Conservation (phyloP, 2,888 invertebrate genomes). For the Drosophila ustulata region DNA sequence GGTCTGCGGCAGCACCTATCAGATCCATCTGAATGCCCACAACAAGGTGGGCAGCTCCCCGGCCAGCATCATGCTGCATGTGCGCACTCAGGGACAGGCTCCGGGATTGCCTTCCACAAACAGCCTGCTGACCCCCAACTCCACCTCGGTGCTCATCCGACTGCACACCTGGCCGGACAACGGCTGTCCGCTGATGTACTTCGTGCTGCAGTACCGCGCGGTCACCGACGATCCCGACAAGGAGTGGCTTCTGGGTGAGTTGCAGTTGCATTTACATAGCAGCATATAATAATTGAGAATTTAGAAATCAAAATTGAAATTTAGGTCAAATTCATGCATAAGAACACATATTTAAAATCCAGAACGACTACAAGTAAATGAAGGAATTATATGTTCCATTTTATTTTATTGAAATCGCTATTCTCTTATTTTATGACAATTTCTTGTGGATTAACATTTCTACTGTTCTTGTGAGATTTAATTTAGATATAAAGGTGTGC, state of each 20-base stretch:
- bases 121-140: constrained; percentile 89
- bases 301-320: no score
- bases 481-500: no score
- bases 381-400: no score
- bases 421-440: no score
- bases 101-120: constrained; percentile 89
- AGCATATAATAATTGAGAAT: no score
- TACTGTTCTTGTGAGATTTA: no score
- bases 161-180: constrained; percentile 91
- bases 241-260: constrained; percentile 89
- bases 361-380: no score
- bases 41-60: constrained; percentile 90
- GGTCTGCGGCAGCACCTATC: constrained; percentile 90
- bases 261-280: background rate
- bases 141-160: constrained; percentile 88
- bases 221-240: constrained; percentile 86
- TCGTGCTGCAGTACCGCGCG: constrained; percentile 89
- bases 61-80: constrained; percentile 89
- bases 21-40: constrained; percentile 89
- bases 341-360: no score
- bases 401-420: no score
- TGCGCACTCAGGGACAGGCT: constrained; percentile 90
- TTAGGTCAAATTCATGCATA: no score
- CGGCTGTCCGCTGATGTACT: constrained; percentile 89
- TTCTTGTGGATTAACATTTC: no score